Percentiles rank a stretch among this genome's conserved stretches.
These are phyloP conservation scores for Apodemus speciosus DNA, from an alignment of 2,113 vertebrate species.

Conservation along the genomic window DNA sequence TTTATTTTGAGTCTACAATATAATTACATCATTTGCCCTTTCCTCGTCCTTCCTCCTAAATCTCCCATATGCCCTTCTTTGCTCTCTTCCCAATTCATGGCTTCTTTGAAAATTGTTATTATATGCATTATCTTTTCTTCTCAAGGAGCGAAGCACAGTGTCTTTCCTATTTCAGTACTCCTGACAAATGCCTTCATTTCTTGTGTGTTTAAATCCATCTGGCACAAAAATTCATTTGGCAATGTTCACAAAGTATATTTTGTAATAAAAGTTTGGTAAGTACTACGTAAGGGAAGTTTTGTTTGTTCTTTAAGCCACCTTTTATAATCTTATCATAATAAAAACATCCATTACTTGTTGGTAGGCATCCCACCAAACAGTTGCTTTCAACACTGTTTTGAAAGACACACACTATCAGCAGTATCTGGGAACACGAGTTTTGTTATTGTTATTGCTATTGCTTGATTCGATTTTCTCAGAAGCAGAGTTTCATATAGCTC, in stretches of 20 bases:
- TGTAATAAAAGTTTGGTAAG: constrained; percentile 10
- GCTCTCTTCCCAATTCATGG: neutral
- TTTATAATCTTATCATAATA: neutral
- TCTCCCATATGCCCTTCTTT: neutral
- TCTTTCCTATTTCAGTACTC: neutral
- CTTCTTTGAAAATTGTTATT: neutral
- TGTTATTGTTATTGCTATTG: neutral
- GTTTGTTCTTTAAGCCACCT: neutral
- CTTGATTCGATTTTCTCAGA: too few relatives aligned
- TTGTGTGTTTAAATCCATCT: neutral
- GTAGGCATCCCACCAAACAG: neutral
- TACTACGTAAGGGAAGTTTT: neutral
- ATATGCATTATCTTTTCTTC: neutral
- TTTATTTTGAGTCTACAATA: neutral
- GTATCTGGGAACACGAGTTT: neutral
- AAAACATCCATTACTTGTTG: neutral
- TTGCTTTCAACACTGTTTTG: neutral
- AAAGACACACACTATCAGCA: neutral
- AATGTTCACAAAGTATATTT: neutral
- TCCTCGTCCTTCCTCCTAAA: neutral
- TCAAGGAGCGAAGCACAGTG: neutral
- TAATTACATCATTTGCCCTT: neutral
- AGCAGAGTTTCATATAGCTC: neutral
- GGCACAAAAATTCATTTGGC: neutral
- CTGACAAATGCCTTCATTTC: neutral